phyloP scores from a whole-genome alignment of 1,140 invertebrate species.

The Drosophila tsacasi region DNA sequence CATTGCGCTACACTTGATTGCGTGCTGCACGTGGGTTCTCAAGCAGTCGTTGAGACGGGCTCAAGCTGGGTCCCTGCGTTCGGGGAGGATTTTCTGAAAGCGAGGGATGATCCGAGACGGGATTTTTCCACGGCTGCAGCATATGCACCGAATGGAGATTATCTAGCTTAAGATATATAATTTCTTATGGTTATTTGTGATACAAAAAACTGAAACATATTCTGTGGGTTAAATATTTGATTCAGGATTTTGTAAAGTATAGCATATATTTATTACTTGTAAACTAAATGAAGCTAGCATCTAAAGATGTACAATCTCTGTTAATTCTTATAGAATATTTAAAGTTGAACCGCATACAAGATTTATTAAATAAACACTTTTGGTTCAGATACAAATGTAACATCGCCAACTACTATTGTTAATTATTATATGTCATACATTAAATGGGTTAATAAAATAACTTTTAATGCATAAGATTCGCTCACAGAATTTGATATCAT shows the following conservation, averaged over 20 bases:
- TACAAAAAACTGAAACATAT: not conserved
- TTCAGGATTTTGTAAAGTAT: not conserved
- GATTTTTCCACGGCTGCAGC: not conserved
- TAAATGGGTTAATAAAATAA: not conserved
- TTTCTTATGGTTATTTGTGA: not conserved
- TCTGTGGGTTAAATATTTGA: not conserved
- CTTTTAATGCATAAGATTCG: not conserved
- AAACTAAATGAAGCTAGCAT: not conserved
- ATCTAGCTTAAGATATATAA: not conserved
- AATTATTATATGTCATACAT: not conserved
- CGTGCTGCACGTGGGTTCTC: constrained; percentile 70
- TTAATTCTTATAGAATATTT: not conserved
- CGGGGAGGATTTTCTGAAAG: constrained; percentile 40
- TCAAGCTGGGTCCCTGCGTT: constrained; percentile 5
- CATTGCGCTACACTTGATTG: constrained; percentile 76
- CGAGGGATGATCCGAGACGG: constrained; percentile 28
- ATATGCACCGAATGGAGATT: constrained; percentile 7
- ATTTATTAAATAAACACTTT: not conserved
- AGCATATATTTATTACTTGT: not conserved
- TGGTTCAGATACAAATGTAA: not conserved
- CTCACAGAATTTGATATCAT: not conserved
- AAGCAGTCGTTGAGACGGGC: constrained; percentile 40
- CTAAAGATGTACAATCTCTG: not conserved
- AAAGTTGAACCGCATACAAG: too few relatives aligned
- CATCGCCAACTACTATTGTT: not conserved